Evolutionary conservation across 2,797 vertebrate species (phyloP), one percentile per base, ranked within the genome.

Genomic region (Melanotaenia pygmaea): DNA sequence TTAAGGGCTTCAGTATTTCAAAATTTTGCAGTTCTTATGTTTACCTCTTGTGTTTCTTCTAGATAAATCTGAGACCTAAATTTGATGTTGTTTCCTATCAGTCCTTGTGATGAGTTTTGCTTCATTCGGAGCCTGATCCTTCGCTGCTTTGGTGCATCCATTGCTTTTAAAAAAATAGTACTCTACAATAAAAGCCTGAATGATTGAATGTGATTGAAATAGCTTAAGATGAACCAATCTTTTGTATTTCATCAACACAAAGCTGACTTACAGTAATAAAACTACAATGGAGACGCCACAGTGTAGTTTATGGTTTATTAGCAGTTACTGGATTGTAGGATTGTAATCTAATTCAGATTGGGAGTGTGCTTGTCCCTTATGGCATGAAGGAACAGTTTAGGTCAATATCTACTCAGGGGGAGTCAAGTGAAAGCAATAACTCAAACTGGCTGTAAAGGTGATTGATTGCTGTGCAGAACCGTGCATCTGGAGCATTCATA

Each of bases 361-460:
- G 53, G 53, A 35, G 54, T 61, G 43, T 51, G 50, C 40, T 30
- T 59, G n/a, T 59, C 64, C 47, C 64, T 72, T 18, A 0, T 71
- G 63, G 75, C 61, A 66, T 38, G 67, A 64, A 78, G 70, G 56
- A 77, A 74, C 56, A 34, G 63, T 53, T 54, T 32, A 62, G 84
- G 87, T 91, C 91, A 90, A 88, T 91, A 90, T 85, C 77, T 76
- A 74, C 86, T 84, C 72, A 34, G 59, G 82, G 64, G 37, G 83
- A 89, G 85, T 90, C 87, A 85, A 92, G 90, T 89, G 83, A 88
- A 85, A 81, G 86, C 43, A 72, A 84, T 91, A 91, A 90, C 77
- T 91, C 61, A 8, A 81, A 88, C 80, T 76, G 83, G 77, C 86
- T 77, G 74, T 90, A 91, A 92, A 91, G 71, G 51, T 83, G 86